Conservation (phyloP, 2,888 invertebrate genomes). For the Chloroclysta siterata region DNA sequence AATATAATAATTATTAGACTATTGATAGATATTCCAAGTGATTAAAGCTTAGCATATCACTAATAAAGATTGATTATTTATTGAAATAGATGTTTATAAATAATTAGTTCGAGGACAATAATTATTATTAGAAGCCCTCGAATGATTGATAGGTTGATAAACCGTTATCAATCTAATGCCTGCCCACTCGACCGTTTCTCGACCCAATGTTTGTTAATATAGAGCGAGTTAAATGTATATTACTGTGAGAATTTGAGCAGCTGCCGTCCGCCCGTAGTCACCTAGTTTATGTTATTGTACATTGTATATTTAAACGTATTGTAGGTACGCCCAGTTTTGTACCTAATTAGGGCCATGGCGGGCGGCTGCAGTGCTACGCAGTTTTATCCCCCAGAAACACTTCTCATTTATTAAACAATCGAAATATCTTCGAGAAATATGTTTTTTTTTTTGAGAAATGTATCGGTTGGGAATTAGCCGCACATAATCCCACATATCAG, state of each 20-base stretch:
- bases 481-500: slow-evolving; percentile 84
- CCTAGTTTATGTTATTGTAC: slow-evolving; percentile 63
- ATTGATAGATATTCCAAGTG: slow-evolving; percentile 7
- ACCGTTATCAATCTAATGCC: slow-evolving; percentile 27
- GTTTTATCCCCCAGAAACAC: slow-evolving; percentile 19
- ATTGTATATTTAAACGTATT: slow-evolving; percentile 78
- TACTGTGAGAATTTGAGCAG: slow-evolving; percentile 80
- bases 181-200: slow-evolving; percentile 28
- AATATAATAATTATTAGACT: background rate
- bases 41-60: slow-evolving; percentile 8
- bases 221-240: slow-evolving; percentile 82
- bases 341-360: slow-evolving; percentile 68
- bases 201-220: slow-evolving; percentile 73
- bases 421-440: slow-evolving; percentile 1
- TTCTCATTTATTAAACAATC: slow-evolving; percentile 11
- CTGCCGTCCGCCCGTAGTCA: slow-evolving; percentile 71
- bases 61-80: slow-evolving; percentile 4
- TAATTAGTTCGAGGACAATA: slow-evolving; percentile 4
- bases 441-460: slow-evolving; percentile 17
- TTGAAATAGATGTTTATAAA: slow-evolving; percentile 1
- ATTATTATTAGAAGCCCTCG: slow-evolving; percentile 3
- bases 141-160: slow-evolving; percentile 17
- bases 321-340: slow-evolving; percentile 78
- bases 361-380: slow-evolving; percentile 75
- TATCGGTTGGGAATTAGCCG: slow-evolving; percentile 44